Conservation (phyloP, 2,888 invertebrate genomes). For the Podotricha telesiphe region DNA sequence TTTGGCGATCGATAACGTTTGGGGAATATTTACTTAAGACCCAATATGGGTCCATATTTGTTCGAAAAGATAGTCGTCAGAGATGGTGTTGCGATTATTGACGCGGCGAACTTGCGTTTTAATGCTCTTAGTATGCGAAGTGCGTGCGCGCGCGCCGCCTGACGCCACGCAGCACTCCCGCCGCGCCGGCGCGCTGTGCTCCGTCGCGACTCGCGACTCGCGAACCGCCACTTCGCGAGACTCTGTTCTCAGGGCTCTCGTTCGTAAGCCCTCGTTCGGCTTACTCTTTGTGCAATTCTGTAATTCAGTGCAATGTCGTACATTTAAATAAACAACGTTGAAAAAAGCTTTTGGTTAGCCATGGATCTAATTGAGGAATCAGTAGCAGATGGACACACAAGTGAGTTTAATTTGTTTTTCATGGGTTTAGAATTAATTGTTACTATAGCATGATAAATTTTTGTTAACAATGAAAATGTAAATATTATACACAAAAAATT, state of each 20-base stretch:
- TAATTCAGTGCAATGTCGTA: slow-evolving; percentile 70
- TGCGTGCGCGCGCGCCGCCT: slow-evolving; percentile 74
- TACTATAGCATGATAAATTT: not conserved
- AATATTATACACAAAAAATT: not conserved
- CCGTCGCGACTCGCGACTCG: slow-evolving; percentile 51
- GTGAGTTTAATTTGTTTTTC: slow-evolving; percentile 46
- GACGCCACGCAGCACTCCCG: slow-evolving; percentile 68
- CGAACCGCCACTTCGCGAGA: slow-evolving; percentile 63
- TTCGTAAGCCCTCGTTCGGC: slow-evolving; percentile 37
- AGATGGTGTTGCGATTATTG: slow-evolving; percentile 71
- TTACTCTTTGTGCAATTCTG: slow-evolving; percentile 66
- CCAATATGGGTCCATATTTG: slow-evolving; percentile 61
- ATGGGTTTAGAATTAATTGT: not conserved
- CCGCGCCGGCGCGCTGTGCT: slow-evolving; percentile 55
- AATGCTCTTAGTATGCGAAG: slow-evolving; percentile 76
- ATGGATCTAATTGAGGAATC: slow-evolving; percentile 53
- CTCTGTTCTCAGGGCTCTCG: slow-evolving; percentile 60
- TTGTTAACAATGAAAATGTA: not conserved
- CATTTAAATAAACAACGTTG: slow-evolving; percentile 52
- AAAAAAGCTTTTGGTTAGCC: slow-evolving; percentile 36
- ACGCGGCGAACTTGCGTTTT: slow-evolving; percentile 58
- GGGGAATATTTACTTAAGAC: slow-evolving; percentile 63
- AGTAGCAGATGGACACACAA: slow-evolving; percentile 55
- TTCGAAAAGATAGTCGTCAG: slow-evolving; percentile 69
- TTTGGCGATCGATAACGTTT: slow-evolving; percentile 70